These are phyloP conservation scores for Ommatoiulus sabulosus DNA, from an alignment of 2,888 invertebrate genomes.

Conservation along the genomic window DNA sequence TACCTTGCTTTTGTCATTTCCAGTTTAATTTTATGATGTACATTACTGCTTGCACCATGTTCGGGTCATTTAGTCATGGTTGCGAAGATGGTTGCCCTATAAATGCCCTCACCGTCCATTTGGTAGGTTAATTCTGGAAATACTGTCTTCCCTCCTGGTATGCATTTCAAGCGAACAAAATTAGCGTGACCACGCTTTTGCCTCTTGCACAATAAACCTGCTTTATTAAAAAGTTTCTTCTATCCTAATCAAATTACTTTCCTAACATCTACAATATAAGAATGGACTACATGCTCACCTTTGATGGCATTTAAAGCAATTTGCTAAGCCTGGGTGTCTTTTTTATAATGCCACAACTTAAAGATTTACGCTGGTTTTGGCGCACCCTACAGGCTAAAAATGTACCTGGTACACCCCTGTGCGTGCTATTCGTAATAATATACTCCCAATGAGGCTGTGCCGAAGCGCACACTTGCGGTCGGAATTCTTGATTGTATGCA, in stretches of 20 bases:
- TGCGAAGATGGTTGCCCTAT: background rate
- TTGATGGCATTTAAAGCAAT: background rate
- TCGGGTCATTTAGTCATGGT: background rate
- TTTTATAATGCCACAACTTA: background rate
- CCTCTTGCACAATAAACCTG: background rate
- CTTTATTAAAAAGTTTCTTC: background rate
- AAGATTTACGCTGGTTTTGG: background rate
- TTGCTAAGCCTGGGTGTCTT: background rate
- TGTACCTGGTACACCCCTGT: constrained; percentile 22
- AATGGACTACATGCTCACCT: background rate
- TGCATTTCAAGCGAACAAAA: background rate
- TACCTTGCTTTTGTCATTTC: background rate
- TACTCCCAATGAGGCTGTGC: constrained; percentile 13
- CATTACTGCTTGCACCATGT: background rate
- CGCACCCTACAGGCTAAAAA: background rate
- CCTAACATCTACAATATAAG: background rate
- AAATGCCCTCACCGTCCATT: background rate
- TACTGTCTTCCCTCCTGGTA: background rate
- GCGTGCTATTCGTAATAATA: constrained; percentile 13
- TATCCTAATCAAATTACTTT: background rate
- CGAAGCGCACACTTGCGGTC: constrained; percentile 23
- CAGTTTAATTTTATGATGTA: no score
- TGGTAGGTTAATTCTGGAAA: background rate
- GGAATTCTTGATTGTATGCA: constrained; percentile 36
- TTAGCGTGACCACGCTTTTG: background rate